Evolutionary conservation across 1,140 invertebrate genomes (phyloP).

Genomic region (Pachyrhynchus sulphureomaculatus): DNA sequence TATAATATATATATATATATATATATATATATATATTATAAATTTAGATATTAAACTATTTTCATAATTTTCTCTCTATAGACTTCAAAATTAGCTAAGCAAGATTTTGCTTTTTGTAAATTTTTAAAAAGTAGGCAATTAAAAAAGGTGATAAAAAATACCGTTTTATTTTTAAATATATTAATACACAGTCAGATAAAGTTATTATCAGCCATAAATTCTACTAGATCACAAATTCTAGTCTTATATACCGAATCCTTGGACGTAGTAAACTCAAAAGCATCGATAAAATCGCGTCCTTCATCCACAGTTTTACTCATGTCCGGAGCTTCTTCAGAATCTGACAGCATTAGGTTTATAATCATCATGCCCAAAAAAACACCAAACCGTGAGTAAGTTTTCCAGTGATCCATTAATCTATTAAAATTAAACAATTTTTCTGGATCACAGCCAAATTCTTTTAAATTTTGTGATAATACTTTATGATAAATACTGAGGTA

Average conservation of each 20-base stretch:
- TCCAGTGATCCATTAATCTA: constrained; percentile 51
- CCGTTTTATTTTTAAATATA: too few species aligned
- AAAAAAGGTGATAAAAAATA: background rate
- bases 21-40: too few species aligned
- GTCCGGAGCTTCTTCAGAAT: constrained; percentile 5
- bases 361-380: constrained; percentile 48
- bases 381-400: constrained; percentile 46
- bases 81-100: too few species aligned
- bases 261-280: background rate
- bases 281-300: background rate
- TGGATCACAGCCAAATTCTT: constrained; percentile 46
- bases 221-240: constrained; percentile 1
- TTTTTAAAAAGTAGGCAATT: background rate
- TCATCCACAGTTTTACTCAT: background rate
- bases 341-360: constrained; percentile 34
- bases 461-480: constrained; percentile 21
- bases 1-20: too few species aligned
- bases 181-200: background rate
- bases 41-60: too few species aligned
- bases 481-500: constrained; percentile 36
- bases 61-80: too few species aligned
- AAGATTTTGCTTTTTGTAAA: too few species aligned
- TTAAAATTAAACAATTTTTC: constrained; percentile 52
- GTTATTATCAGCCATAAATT: constrained; percentile 6
- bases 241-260: background rate